Conservation (phyloP, 2,888 invertebrate genomes). For the Lasius fuliginosus region DNA sequence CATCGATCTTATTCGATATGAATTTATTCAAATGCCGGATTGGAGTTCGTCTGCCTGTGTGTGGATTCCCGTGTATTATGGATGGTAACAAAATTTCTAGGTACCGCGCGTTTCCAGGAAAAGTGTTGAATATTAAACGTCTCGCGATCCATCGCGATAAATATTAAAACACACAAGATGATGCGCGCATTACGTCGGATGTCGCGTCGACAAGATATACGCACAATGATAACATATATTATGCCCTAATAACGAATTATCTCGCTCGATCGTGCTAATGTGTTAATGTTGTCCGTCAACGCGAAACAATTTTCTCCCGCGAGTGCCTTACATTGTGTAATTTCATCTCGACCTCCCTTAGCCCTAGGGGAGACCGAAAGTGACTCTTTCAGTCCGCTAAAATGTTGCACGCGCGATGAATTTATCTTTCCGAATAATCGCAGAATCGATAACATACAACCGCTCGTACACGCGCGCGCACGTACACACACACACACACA, state of each 20-base stretch:
- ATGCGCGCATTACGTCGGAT: neutral
- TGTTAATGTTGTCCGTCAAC: slow-evolving; percentile 7
- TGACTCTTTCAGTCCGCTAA: neutral
- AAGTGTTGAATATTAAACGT: slow-evolving; percentile 19
- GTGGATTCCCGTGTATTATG: neutral
- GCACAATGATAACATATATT: neutral
- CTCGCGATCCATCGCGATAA: neutral
- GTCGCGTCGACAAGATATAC: too few relatives aligned
- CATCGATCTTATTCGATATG: slow-evolving; percentile 1
- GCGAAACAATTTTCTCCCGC: neutral
- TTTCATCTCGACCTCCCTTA: neutral
- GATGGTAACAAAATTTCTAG: neutral
- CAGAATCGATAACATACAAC: slow-evolving; percentile 30
- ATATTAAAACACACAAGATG: neutral
- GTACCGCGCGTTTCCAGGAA: neutral
- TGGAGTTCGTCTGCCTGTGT: neutral
- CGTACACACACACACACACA: neutral
- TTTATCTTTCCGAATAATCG: slow-evolving; percentile 45
- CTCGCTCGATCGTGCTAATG: neutral
- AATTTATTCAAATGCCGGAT: slow-evolving; percentile 16
- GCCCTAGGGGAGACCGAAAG: neutral
- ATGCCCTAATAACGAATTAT: neutral
- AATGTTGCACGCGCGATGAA: slow-evolving; percentile 4
- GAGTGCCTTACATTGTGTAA: neutral
- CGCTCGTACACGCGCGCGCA: neutral